Evolutionary conservation across 1,140 invertebrate species (phyloP).

Genomic region (Caenorhabditis brenneri): DNA sequence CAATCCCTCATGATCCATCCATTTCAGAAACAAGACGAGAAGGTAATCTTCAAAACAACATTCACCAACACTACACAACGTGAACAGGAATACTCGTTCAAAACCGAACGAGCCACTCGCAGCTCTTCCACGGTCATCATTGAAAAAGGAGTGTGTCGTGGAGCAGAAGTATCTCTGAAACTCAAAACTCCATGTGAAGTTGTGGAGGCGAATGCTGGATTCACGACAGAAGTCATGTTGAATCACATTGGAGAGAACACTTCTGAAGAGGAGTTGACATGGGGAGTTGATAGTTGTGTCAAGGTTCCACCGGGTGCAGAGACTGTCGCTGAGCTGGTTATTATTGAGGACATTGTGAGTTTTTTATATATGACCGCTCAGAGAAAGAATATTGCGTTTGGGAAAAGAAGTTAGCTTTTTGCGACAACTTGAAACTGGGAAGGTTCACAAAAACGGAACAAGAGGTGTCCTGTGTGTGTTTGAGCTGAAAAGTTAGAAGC

Average conservation of each 20-base stretch:
- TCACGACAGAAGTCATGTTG: constrained; percentile 65
- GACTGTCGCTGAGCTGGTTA: constrained; percentile 71
- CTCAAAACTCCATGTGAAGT: constrained; percentile 73
- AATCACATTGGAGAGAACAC: constrained; percentile 66
- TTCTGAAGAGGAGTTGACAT: constrained; percentile 71
- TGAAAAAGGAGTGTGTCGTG: constrained; percentile 71
- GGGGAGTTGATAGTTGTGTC: constrained; percentile 72
- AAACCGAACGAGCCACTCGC: constrained; percentile 71
- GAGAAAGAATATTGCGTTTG: too few relatives aligned
- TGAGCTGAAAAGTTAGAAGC: too few relatives aligned
- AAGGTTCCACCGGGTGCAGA: constrained; percentile 68
- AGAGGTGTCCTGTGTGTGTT: too few relatives aligned
- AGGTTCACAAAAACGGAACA: too few relatives aligned
- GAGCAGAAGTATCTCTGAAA: constrained; percentile 71
- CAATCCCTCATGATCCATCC: neutral
- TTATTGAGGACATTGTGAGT: constrained; percentile 64
- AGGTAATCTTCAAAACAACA: constrained; percentile 71
- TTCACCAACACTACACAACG: constrained; percentile 72
- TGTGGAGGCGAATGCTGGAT: constrained; percentile 72
- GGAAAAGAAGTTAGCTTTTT: too few relatives aligned
- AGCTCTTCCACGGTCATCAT: constrained; percentile 70
- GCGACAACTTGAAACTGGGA: too few relatives aligned
- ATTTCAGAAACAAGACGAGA: constrained; percentile 52
- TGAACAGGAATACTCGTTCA: constrained; percentile 73
- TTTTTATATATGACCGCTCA: too few relatives aligned